Evolutionary conservation across 2,888 invertebrate genomes (phyloP).

Genomic region (Cabera pusaria): DNA sequence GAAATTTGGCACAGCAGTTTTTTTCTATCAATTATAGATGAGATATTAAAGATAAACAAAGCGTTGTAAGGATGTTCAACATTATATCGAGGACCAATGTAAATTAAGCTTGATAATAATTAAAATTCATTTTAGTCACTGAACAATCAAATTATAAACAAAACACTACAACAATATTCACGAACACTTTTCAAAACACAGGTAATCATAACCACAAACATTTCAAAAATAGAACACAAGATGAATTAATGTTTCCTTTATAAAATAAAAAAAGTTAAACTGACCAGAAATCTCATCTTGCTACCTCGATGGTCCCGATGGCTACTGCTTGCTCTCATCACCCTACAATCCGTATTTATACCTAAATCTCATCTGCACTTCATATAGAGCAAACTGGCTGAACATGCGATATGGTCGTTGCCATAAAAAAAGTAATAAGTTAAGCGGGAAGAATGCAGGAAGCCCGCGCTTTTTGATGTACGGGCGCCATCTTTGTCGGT

Average conservation of each 20-base stretch:
- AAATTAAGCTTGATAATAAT: too few relatives aligned
- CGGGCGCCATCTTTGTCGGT: constrained; percentile 44
- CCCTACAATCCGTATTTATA: constrained; percentile 62
- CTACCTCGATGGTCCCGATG: constrained; percentile 51
- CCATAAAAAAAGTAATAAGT: constrained; percentile 31
- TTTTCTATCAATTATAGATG: too few relatives aligned
- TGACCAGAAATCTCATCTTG: constrained; percentile 78
- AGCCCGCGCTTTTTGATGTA: constrained; percentile 59
- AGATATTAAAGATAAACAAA: too few relatives aligned
- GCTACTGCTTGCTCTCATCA: constrained; percentile 66
- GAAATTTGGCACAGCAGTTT: too few relatives aligned
- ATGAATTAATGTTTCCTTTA: not conserved
- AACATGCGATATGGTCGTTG: constrained; percentile 40
- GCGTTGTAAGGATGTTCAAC: too few relatives aligned
- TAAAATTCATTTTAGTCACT: too few relatives aligned
- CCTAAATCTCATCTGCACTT: constrained; percentile 40
- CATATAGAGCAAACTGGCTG: constrained; percentile 50
- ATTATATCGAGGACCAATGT: too few relatives aligned
- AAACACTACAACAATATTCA: too few relatives aligned
- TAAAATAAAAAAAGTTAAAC: constrained; percentile 24
- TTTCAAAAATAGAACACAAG: not conserved
- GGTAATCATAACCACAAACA: too few relatives aligned
- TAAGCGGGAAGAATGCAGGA: constrained; percentile 71
- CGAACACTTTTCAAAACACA: too few relatives aligned
- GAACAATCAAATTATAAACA: too few relatives aligned